These are phyloP conservation scores for Dynastes hyllus DNA, from an alignment of 2,888 invertebrate genomes.

Conservation along the genomic window DNA sequence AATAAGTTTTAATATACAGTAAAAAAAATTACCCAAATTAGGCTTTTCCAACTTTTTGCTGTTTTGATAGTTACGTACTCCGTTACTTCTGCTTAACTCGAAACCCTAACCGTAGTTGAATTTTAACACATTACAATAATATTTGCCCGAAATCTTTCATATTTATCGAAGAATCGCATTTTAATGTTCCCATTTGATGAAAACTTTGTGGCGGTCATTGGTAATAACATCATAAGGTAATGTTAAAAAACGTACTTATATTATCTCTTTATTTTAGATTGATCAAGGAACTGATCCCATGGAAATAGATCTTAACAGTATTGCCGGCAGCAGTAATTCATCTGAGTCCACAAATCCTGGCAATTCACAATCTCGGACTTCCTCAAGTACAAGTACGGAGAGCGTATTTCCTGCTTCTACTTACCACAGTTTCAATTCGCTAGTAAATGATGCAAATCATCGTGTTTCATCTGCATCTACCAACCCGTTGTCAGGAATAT, in stretches of 20 bases:
- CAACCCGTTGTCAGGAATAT: background rate
- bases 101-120: too few relatives aligned
- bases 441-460: conserved; percentile 4
- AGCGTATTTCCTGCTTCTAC: background rate
- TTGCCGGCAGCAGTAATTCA: conserved; percentile 66
- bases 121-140: too few relatives aligned
- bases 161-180: too few relatives aligned
- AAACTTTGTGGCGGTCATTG: background rate
- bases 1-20: too few relatives aligned
- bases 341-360: conserved; percentile 59
- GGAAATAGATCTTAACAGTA: conserved; percentile 73
- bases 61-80: too few relatives aligned
- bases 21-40: too few relatives aligned
- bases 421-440: conserved; percentile 8
- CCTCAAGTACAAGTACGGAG: conserved; percentile 30
- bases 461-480: background rate
- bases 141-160: too few relatives aligned
- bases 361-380: conserved; percentile 57
- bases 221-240: too few relatives aligned
- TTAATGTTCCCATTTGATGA: background rate
- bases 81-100: too few relatives aligned
- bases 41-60: too few relatives aligned
- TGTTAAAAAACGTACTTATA: too few relatives aligned
- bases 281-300: conserved; percentile 83
- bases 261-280: conserved; percentile 70